Conservation (phyloP, 1,140 invertebrate species). For the Drosophila kohkoa region DNA sequence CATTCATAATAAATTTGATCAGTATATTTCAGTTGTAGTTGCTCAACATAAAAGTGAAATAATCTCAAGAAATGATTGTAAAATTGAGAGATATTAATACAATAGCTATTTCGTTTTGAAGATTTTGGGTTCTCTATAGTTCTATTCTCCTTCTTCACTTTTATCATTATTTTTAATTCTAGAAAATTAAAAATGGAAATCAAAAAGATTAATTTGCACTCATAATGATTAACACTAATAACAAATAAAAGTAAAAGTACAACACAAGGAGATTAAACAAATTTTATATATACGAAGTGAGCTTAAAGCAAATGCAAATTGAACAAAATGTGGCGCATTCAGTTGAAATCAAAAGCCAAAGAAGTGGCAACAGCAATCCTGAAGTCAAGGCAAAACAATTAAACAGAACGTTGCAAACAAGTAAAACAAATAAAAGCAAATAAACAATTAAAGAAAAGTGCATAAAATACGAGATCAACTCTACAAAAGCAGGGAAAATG, state of each 20-base stretch:
- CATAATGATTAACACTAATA: background rate
- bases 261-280: background rate
- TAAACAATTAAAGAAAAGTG: conserved; percentile 34
- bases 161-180: background rate
- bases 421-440: conserved; percentile 32
- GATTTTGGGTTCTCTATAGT: no score
- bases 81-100: no score
- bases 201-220: background rate
- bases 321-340: conserved; percentile 25
- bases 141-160: background rate
- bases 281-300: background rate
- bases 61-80: no score
- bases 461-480: conserved; percentile 29
- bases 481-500: conserved; percentile 56
- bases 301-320: conserved; percentile 9
- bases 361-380: conserved; percentile 36
- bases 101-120: no score
- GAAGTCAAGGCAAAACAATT: conserved; percentile 28
- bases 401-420: conserved; percentile 36
- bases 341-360: conserved; percentile 35
- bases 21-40: no score
- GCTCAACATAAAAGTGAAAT: no score
- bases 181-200: background rate
- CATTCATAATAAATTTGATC: no score
- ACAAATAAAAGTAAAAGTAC: conserved; percentile 10